phyloP scores from a whole-genome alignment of 2,797 vertebrate species.

The Decapterus maruadsi region DNA sequence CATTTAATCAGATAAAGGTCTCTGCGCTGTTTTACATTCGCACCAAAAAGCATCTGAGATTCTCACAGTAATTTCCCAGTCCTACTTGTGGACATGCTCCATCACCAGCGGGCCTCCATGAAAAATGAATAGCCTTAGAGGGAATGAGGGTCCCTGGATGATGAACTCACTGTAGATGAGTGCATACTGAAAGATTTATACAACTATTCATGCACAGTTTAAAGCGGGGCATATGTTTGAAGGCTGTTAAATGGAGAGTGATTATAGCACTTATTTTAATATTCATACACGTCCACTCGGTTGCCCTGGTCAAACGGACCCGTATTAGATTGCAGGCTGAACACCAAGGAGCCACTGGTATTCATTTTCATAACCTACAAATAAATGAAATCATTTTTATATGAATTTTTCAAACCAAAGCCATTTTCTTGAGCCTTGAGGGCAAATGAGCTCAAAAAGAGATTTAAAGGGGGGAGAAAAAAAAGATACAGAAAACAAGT shows the following conservation, averaged over 20 bases:
- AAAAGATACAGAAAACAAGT: neutral
- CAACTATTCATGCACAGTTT: constrained; percentile 75
- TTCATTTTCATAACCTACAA: constrained; percentile 10
- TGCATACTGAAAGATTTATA: constrained; percentile 80
- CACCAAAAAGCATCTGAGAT: constrained; percentile 17
- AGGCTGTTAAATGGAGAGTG: constrained; percentile 64
- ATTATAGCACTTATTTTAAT: constrained; percentile 70
- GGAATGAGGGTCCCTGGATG: constrained; percentile 68
- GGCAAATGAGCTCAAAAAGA: neutral
- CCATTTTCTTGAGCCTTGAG: neutral
- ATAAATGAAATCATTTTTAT: neutral
- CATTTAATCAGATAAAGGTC: constrained; percentile 27
- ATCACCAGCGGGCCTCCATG: constrained; percentile 62
- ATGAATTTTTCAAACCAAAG: too few species aligned
- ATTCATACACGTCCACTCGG: constrained; percentile 51
- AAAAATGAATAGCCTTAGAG: constrained; percentile 76
- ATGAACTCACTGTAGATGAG: constrained; percentile 77
- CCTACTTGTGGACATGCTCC: constrained; percentile 57
- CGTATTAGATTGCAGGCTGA: constrained; percentile 15
- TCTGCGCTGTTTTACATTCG: constrained; percentile 26
- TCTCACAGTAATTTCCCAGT: constrained; percentile 59
- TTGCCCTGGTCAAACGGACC: constrained; percentile 45
- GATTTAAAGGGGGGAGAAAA: neutral
- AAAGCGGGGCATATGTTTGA: constrained; percentile 70
- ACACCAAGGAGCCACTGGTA: neutral